phyloP scores from a whole-genome alignment of 2,888 invertebrate species.

The Zygogramma bicolorata region DNA sequence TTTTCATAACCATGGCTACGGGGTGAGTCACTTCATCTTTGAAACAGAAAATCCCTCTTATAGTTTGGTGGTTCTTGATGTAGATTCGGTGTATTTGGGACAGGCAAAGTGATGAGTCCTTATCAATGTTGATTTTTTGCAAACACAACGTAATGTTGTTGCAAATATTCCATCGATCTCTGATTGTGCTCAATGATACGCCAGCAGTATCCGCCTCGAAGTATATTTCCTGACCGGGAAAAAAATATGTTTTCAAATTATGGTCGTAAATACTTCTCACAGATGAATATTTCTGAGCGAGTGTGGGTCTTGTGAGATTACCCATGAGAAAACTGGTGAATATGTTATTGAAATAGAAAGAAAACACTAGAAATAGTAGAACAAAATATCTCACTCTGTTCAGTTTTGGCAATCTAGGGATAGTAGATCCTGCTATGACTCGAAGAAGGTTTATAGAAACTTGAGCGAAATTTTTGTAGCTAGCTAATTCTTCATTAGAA shows the following conservation, averaged over 20 bases:
- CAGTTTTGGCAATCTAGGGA: slow-evolving; percentile 20
- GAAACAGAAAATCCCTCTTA: slow-evolving; percentile 23
- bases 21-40: slow-evolving; percentile 20
- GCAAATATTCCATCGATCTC: slow-evolving; percentile 24
- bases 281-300: slow-evolving; percentile 24
- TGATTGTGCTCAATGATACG: slow-evolving; percentile 7
- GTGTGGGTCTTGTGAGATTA: slow-evolving; percentile 23
- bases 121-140: slow-evolving; percentile 18
- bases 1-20: slow-evolving; percentile 31
- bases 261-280: slow-evolving; percentile 30
- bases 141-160: slow-evolving; percentile 19
- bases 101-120: slow-evolving; percentile 29
- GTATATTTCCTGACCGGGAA: slow-evolving; percentile 13
- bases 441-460: slow-evolving; percentile 17
- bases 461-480: slow-evolving; percentile 19
- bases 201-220: neutral
- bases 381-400: slow-evolving; percentile 24
- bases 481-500: neutral
- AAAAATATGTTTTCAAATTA: slow-evolving; percentile 31
- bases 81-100: slow-evolving; percentile 15
- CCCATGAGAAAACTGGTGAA: slow-evolving; percentile 31
- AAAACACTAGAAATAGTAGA: slow-evolving; percentile 20
- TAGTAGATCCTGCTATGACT: neutral
- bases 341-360: neutral
- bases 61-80: slow-evolving; percentile 6